phyloP scores from a whole-genome alignment of 2,113 vertebrate species.

The Naja naja region DNA sequence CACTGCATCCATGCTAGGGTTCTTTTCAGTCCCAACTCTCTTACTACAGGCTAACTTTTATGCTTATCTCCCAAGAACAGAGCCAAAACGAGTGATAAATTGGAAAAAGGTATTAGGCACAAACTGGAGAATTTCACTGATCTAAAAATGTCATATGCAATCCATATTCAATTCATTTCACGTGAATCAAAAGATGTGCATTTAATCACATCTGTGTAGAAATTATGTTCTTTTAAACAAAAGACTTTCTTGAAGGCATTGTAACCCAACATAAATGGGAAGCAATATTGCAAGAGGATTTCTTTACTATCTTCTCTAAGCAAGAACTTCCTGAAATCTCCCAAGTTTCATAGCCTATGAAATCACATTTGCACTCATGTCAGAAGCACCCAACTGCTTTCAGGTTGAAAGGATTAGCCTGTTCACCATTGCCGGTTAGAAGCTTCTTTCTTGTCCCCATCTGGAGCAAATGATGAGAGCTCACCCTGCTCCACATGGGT shows the following conservation, averaged over 20 bases:
- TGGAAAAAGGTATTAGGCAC: not conserved
- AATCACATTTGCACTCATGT: conserved; percentile 7
- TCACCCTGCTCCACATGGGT: not conserved
- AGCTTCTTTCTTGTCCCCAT: not conserved
- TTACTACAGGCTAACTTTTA: not conserved
- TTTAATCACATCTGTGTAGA: not conserved
- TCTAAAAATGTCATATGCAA: not conserved
- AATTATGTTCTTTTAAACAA: not conserved
- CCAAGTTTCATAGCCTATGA: conserved; percentile 20
- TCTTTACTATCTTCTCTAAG: conserved; percentile 13
- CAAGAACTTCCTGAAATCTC: conserved; percentile 37
- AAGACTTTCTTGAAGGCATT: not conserved
- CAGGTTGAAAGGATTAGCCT: not conserved
- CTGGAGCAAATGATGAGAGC: not conserved
- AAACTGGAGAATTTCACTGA: not conserved
- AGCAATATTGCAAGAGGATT: conserved; percentile 20
- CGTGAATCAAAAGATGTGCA: not conserved
- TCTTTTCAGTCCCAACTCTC: not conserved
- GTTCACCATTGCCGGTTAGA: not conserved
- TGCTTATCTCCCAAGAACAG: not conserved
- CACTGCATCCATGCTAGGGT: not conserved
- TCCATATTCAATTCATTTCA: not conserved
- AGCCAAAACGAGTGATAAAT: not conserved
- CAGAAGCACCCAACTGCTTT: not conserved
- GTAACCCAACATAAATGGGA: not conserved